Evolutionary conservation across 2,113 vertebrate species (phyloP).

Genomic region (Mus spicilegus): DNA sequence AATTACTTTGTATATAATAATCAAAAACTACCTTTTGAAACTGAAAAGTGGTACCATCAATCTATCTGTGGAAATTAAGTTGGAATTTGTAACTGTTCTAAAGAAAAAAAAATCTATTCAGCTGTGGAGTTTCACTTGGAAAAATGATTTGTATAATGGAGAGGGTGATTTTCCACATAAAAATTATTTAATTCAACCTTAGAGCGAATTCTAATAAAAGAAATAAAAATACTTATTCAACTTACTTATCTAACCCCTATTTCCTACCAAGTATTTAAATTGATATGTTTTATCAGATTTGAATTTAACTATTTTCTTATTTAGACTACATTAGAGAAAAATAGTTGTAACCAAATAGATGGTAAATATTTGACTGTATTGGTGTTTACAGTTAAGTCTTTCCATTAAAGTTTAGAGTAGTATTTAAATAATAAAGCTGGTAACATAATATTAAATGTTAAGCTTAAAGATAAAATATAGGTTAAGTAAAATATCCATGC

Average conservation of each 20-base stretch:
- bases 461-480: not conserved
- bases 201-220: constrained; percentile 46
- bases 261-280: constrained; percentile 24
- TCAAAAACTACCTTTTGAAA: constrained; percentile 11
- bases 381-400: constrained; percentile 47
- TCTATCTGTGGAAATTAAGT: constrained; percentile 38
- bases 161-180: constrained; percentile 23
- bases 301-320: constrained; percentile 63
- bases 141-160: constrained; percentile 2
- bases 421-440: constrained; percentile 54
- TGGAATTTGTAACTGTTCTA: not conserved
- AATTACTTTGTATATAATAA: not conserved
- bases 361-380: constrained; percentile 34
- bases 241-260: not conserved
- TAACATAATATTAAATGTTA: constrained; percentile 53
- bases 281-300: constrained; percentile 46
- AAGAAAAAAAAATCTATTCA: not conserved
- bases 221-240: constrained; percentile 47
- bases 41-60: constrained; percentile 7
- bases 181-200: constrained; percentile 18
- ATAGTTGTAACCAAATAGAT: constrained; percentile 13
- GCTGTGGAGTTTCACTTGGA: constrained; percentile 36
- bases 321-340: constrained; percentile 21
- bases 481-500: constrained; percentile 55
- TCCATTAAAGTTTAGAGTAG: constrained; percentile 49